Evolutionary conservation across 1,140 invertebrate genomes (phyloP), one percentile per base, ranked within the genome.

Genomic region (Stegodyphus mimosarum): DNA sequence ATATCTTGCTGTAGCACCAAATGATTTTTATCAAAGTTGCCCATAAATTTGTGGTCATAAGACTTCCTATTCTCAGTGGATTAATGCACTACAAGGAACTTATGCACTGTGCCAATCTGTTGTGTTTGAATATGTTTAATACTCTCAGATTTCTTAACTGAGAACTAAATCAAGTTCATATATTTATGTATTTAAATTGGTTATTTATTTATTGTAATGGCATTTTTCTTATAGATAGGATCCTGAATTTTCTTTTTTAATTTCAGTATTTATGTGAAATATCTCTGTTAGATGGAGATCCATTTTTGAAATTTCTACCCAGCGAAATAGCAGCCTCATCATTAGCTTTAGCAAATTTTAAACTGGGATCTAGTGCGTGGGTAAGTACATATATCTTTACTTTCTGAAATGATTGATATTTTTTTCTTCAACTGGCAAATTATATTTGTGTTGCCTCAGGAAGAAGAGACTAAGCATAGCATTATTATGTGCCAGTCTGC

Each of bases 201-300:
- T 15, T 6, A 5, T n/a, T 67, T 18, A 15, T 67, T 0, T 5
- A 4, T 2, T 17, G 10, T 67, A 67, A 67, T 33, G 33, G 33
- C 33, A 33, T 33, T 15, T 75, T 15, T 55, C 50, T 75, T 1
- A 6, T 9, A 11, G 11, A 60, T n/a, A 33, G 55, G 6, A n/a
- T 13, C 4, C 9, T 18, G 7, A 18, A 7, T 13, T 17, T 15
- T 75, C 7, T 10, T 17, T 87, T 87, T 88, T 87, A 88, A 88
- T 91, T 92, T 33, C 90, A 97, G 95, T 98, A 95, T 89, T 92
- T 98, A 69, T 93, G 94, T 78, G 96, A 98, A 91, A 89, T 98
- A 87, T 94, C 95, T 5, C 91, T 98, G 83, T 90, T 98, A 87
- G 96, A 98, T 89, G 94, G 94, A 9, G 96, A 98, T 87, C 94